These are phyloP conservation scores for Ailuropoda melanoleuca DNA, from an alignment of 2,113 vertebrate species.

Conservation along the genomic window DNA sequence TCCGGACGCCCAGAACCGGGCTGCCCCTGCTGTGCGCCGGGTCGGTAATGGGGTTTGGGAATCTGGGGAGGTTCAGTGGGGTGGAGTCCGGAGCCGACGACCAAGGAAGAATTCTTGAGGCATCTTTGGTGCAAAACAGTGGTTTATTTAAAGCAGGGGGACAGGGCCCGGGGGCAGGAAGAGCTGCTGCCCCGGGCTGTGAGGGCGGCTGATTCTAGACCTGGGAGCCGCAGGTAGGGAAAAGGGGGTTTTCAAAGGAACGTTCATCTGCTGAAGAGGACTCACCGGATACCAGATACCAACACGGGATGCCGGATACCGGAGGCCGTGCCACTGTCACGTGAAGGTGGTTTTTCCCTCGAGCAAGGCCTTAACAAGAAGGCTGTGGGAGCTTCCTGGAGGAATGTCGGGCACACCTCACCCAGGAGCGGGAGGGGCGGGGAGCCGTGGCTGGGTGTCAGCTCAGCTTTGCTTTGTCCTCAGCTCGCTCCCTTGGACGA, in stretches of 20 bases:
- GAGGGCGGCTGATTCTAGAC: background rate
- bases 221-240: background rate
- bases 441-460: background rate
- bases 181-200: background rate
- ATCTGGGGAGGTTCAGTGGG: background rate
- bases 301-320: background rate
- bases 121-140: background rate
- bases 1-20: too few species aligned
- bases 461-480: background rate
- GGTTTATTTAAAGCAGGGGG: background rate
- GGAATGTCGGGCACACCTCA: background rate
- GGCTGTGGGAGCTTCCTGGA: background rate
- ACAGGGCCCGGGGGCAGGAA: accelerated
- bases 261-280: background rate
- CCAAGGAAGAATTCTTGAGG: background rate
- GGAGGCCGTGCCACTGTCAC: background rate
- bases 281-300: background rate
- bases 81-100: background rate
- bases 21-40: too few species aligned
- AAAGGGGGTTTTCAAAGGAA: background rate
- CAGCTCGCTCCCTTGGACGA: too few species aligned
- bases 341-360: background rate
- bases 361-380: background rate
- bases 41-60: background rate
- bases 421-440: background rate